Conservation (phyloP, 2,797 vertebrate genomes). For the Harpia harpyja region DNA sequence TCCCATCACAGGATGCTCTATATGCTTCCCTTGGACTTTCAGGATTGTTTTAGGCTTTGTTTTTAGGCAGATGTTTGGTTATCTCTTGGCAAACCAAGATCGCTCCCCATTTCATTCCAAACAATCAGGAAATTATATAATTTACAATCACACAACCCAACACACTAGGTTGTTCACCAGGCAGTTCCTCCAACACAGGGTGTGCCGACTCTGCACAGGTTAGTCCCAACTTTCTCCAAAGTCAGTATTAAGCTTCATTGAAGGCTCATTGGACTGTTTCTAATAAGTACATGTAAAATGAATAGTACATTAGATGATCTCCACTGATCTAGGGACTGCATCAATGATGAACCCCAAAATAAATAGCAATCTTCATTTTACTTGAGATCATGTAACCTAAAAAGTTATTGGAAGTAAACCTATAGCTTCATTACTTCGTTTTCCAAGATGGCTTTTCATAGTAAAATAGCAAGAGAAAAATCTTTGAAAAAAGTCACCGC, state of each 20-base stretch:
- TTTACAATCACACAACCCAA: background rate
- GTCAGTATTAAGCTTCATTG: rapidly evolving
- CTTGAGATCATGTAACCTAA: background rate
- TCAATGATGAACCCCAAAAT: background rate
- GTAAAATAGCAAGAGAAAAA: background rate
- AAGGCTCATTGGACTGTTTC: background rate
- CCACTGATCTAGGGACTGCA: background rate
- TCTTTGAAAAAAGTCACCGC: background rate
- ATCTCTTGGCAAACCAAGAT: background rate
- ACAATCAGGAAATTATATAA: background rate
- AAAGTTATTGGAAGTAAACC: background rate
- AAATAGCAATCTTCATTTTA: background rate
- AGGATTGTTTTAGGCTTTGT: background rate
- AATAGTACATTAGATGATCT: background rate
- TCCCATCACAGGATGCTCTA: background rate
- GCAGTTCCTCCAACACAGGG: background rate
- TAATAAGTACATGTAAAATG: background rate
- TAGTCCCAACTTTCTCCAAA: background rate
- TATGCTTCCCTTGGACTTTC: background rate
- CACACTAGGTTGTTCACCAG: background rate
- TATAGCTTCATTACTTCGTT: background rate
- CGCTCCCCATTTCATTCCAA: background rate
- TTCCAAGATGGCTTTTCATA: background rate
- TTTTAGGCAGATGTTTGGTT: background rate
- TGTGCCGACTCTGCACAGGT: rapidly evolving